Evolutionary conservation across 2,888 invertebrate genomes (phyloP), one percentile per base, ranked within the genome.

Genomic region (Caenorhabditis virilis): DNA sequence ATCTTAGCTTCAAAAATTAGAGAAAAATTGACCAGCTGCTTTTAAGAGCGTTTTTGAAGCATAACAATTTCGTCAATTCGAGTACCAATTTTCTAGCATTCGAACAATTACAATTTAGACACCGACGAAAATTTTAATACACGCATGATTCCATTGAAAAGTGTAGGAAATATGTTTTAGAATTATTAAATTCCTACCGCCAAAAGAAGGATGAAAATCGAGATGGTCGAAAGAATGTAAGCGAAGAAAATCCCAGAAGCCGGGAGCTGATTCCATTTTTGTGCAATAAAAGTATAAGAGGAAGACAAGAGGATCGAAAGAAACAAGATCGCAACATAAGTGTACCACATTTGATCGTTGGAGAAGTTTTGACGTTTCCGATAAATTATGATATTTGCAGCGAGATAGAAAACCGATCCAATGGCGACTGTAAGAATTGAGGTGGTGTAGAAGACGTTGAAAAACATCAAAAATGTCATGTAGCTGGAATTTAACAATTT

Each of bases 231-330:
- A 1, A 66, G 22, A n/a, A 58, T 11, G 13, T 54, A 56, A 41
- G 38, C 35, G 50, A 61, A 57, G 43, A 49, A 61, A 23, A 61
- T 23, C 5, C 46, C 23, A 36, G 53, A 22, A 2, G 53, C 61
- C 0, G 60, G 66, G 2, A 66, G 56, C 38, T 57, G 61, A 16
- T 56, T 57, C 57, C 54, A 66, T 53, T 61, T 55, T 23, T 36
- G 35, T 2, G 52, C 18, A 22, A 61, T 33, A 22, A 66, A 58
- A 23, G 52, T 45, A 36, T 66, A 61, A 15, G 61, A 57, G 2
- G 49, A 61, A 23, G 66, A 61, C n/a, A 66, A 36, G n/a, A 66
- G 39, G 22, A 41, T 39, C 9, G 57, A 49, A 22, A 66, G 36
- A 33, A 66, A 47, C 18, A 66, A 52, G 13, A 58, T 41, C 2